A percentile compares a stretch with the other conserved stretches of the same genome.
phyloP scores from a whole-genome alignment of 2,888 invertebrate genomes.

The Mechanitis messenoides region DNA sequence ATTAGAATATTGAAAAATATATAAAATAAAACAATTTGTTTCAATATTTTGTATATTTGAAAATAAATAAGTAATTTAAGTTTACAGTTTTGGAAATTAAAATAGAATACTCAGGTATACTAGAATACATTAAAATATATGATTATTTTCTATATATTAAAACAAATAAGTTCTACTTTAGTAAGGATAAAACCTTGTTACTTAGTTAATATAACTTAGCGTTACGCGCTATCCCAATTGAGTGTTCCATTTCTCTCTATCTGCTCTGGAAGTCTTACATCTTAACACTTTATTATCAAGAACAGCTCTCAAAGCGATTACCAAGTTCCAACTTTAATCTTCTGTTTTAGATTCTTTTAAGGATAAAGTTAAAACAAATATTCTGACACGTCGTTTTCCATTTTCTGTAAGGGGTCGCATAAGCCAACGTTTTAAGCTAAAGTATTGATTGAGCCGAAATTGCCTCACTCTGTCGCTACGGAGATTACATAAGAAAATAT shows the following conservation, averaged over 20 bases:
- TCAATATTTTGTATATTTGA: too few species aligned
- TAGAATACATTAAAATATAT: too few species aligned
- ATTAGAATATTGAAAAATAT: too few species aligned
- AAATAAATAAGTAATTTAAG: too few species aligned
- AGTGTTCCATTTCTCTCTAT: constrained; percentile 28
- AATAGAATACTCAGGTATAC: too few species aligned
- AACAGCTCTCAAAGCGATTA: constrained; percentile 5
- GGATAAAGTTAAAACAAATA: constrained; percentile 11
- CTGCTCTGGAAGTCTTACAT: constrained; percentile 30
- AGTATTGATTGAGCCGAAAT: constrained; percentile 40
- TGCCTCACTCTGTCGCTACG: constrained; percentile 35
- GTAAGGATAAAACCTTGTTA: constrained; percentile 34
- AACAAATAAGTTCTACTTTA: constrained; percentile 4
- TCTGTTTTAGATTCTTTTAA: constrained; percentile 7
- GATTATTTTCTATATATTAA: too few species aligned
- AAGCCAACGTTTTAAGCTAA: constrained; percentile 24
- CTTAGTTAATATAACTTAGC: constrained; percentile 31
- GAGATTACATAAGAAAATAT: constrained; percentile 8
- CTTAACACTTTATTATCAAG: constrained; percentile 11
- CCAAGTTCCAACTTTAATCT: constrained; percentile 3
- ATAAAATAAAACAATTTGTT: too few species aligned
- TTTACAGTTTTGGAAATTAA: too few species aligned
- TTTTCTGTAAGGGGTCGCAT: background rate
- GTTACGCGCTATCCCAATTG: constrained; percentile 41
- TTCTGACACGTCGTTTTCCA: constrained; percentile 2